These are phyloP conservation scores for Leucophenga maculata DNA, from an alignment of 2,888 invertebrate genomes.

Conservation along the genomic window DNA sequence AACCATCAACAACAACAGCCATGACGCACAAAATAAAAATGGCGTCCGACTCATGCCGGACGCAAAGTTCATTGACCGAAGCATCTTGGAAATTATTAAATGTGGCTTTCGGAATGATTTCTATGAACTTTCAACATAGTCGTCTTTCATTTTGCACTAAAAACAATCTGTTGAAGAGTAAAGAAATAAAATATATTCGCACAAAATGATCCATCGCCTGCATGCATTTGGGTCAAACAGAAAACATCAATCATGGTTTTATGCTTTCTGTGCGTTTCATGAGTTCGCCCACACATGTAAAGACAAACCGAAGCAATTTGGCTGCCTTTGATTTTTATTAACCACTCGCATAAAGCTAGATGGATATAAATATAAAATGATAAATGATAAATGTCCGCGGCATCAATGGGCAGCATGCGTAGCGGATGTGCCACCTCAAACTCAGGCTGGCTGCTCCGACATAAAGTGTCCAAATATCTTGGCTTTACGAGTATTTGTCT, in stretches of 20 bases:
- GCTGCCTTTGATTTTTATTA: slow-evolving; percentile 9
- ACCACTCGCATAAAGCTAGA: background rate
- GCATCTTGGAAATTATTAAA: slow-evolving; percentile 10
- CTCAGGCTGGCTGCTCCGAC: too few relatives aligned
- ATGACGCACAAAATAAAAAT: too few relatives aligned
- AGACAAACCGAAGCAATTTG: too few relatives aligned
- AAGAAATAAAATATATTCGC: background rate
- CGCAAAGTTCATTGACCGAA: slow-evolving; percentile 12
- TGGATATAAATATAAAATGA: too few relatives aligned
- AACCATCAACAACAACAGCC: too few relatives aligned
- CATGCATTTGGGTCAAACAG: slow-evolving; percentile 63
- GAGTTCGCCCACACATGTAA: background rate
- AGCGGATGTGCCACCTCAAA: too few relatives aligned
- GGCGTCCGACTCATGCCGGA: background rate
- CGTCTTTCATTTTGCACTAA: background rate
- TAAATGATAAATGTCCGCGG: slow-evolving; percentile 12
- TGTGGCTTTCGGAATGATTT: background rate
- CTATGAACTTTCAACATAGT: background rate
- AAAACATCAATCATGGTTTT: slow-evolving; percentile 56
- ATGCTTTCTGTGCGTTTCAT: too few relatives aligned
- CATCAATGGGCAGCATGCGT: too few relatives aligned
- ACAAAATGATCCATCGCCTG: background rate
- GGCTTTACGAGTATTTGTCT: slow-evolving; percentile 51
- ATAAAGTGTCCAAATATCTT: slow-evolving; percentile 36
- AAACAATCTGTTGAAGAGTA: background rate